Base-by-base conservation (phyloP, 2,888 invertebrate species). In the Allolobophora icterica region DNA sequence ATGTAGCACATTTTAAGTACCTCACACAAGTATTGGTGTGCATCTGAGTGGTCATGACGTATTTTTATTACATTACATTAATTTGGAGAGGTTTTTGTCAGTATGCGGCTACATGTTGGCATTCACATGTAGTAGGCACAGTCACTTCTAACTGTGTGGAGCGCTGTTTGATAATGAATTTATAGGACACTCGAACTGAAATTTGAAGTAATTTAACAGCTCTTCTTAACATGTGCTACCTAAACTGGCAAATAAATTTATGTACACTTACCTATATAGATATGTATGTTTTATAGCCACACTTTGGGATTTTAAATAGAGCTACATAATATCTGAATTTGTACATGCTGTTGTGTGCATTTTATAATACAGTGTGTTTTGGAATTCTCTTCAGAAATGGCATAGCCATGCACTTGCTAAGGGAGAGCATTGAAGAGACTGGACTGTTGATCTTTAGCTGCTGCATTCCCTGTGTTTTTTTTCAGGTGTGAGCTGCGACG, bases 401-500 rank as follows among this genome's bases (percentile, higher is more conserved):
- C 52, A 21, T 19, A 24, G 52, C 52, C 19, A n/a, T 71, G 71
- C 71, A 71, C n/a, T 71, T 71, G 30, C n/a, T n/a, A n/a, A n/a
- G 30, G 71, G 30, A 71, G 71, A 71, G 30, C n/a, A n/a, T 71
- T 71, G 71, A n/a, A n/a, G 13, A n/a, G 71, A 17, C 30, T 71
- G 71, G 52, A 24, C 17, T 8, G 71, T 71, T 71, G 71, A 71
- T 71, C 71, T 71, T n/a, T n/a, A 13, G n/a, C 0, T 71, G n/a
- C 0, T 71, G 71, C n/a, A 13, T 71, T 71, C 13, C 52, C 71
- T 71, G 30, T n/a, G 71, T 71, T 71, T n/a, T n/a, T 8, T 71
- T 38, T 21, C 92, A 95, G 99, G 99, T 96, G 99, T 99, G 95
- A 99, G 99, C 97, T 99, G 99, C 97, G 99, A 99, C 97, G 98